phyloP scores from a whole-genome alignment of 2,888 invertebrate genomes.

The Ormyrus nitidulus region DNA sequence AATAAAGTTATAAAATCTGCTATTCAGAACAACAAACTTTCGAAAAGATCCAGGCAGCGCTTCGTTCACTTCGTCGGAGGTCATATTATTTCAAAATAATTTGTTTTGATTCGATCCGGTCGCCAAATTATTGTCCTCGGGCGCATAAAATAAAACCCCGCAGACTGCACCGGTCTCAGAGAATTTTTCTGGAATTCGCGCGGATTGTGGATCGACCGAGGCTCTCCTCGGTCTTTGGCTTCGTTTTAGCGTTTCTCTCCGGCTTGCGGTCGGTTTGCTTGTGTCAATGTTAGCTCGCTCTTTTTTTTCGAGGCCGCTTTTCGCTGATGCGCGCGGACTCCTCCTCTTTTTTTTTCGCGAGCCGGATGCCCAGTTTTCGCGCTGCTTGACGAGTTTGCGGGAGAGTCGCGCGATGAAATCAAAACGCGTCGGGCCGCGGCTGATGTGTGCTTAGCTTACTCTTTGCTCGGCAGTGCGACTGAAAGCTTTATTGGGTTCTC shows the following conservation, averaged over 20 bases:
- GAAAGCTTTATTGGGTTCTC: constrained; percentile 29
- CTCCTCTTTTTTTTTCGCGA: not conserved
- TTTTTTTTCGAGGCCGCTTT: constrained; percentile 24
- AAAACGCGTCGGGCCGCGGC: not conserved
- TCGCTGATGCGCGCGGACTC: not conserved
- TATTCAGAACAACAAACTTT: no score
- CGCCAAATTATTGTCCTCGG: no score
- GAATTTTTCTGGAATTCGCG: not conserved
- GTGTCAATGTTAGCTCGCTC: constrained; percentile 51
- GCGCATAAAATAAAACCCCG: no score
- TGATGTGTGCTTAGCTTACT: constrained; percentile 2
- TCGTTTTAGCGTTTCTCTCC: constrained; percentile 33
- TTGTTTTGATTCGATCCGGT: no score
- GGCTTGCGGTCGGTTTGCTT: constrained; percentile 8
- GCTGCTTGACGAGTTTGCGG: not conserved
- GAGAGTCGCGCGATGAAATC: no score
- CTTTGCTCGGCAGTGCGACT: not conserved
- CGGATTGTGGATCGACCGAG: not conserved
- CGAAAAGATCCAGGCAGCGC: no score
- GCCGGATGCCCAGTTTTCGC: not conserved
- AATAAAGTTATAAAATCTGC: no score
- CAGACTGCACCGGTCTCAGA: no score
- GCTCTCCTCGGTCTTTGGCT: constrained; percentile 16
- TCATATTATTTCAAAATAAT: no score
- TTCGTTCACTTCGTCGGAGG: no score